These are phyloP conservation scores for Zaprionus ornatus DNA, from an alignment of 1,140 invertebrate species.

Conservation along the genomic window DNA sequence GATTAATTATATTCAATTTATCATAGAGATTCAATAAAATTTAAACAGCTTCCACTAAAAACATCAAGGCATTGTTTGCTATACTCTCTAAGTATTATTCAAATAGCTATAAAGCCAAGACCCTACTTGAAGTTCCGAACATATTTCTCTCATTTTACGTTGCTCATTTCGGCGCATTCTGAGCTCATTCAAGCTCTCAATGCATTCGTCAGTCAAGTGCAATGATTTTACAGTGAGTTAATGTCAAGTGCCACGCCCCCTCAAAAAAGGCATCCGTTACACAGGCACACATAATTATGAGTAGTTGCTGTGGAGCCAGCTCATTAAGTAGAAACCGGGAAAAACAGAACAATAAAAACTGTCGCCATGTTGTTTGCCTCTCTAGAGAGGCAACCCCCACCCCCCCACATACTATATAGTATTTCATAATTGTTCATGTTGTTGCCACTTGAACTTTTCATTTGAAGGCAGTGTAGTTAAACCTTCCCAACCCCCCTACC, in stretches of 20 bases:
- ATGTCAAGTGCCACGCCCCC: conserved; percentile 41
- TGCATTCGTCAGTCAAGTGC: conserved; percentile 21
- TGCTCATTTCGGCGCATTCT: conserved; percentile 47
- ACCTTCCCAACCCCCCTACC: too few relatives aligned
- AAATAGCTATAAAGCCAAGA: background rate
- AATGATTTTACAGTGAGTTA: conserved; percentile 48
- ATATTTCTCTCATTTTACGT: conserved; percentile 37
- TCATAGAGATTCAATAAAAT: too few relatives aligned
- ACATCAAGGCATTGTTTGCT: too few relatives aligned
- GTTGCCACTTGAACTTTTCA: conserved; percentile 38
- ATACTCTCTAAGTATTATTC: background rate
- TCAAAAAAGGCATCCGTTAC: background rate
- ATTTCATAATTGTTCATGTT: conserved; percentile 53
- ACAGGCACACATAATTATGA: conserved; percentile 45
- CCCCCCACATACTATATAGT: background rate
- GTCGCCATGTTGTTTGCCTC: conserved; percentile 36
- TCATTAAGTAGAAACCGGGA: conserved; percentile 51
- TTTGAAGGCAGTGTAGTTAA: conserved; percentile 5
- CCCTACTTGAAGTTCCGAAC: background rate
- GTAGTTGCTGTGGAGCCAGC: conserved; percentile 50
- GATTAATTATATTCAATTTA: too few relatives aligned
- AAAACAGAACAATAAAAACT: conserved; percentile 23
- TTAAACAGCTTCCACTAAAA: too few relatives aligned
- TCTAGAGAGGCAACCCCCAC: conserved; percentile 9
- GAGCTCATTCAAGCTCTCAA: conserved; percentile 26